Percentiles rank a stretch among this genome's conserved stretches.
phyloP scores from a whole-genome alignment of 37 sponge, comb jelly and placozoan genomes.

The Eunapius fragilis region DNA sequence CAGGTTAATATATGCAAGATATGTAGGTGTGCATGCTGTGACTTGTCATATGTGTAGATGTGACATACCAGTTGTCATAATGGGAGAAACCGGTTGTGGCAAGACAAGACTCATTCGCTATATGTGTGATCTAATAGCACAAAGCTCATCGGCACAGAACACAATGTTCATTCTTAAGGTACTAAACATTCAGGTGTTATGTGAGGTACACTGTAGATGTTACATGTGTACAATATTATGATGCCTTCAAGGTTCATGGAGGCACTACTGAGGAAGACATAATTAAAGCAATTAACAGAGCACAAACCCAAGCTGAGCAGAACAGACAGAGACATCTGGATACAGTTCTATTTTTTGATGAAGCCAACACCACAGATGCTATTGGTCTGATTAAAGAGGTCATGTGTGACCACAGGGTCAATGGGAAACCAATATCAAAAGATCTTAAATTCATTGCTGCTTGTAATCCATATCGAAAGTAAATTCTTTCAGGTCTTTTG shows the following conservation, averaged over 20 bases:
- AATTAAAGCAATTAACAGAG: constrained; percentile 44
- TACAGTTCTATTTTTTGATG: constrained; percentile 98
- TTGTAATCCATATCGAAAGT: constrained; percentile 95
- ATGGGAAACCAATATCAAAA: constrained; percentile 71
- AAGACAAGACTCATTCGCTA: constrained; percentile 91
- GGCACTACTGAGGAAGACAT: constrained; percentile 80
- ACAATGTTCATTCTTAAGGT: constrained; percentile 82
- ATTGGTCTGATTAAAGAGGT: constrained; percentile 97
- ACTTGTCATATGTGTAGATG: constrained; percentile 44
- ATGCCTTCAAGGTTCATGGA: constrained; percentile 81
- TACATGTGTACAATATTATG: not conserved
- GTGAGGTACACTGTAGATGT: not conserved
- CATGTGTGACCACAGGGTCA: constrained; percentile 93
- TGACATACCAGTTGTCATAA: constrained; percentile 93
- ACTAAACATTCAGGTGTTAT: not conserved
- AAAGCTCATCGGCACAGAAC: constrained; percentile 14
- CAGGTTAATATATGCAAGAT: too few relatives aligned
- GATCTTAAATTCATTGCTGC: constrained; percentile 96
- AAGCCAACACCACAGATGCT: constrained; percentile 97
- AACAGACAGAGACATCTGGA: constrained; percentile 35
- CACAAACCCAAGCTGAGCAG: constrained; percentile 51
- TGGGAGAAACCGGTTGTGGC: constrained; percentile 99
- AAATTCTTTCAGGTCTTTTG: not conserved
- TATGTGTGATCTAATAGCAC: constrained; percentile 76
- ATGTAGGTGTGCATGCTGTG: not conserved